These are phyloP conservation scores for Rhopalosiphum maidis DNA, from an alignment of 1,140 invertebrate genomes.

Conservation along the genomic window DNA sequence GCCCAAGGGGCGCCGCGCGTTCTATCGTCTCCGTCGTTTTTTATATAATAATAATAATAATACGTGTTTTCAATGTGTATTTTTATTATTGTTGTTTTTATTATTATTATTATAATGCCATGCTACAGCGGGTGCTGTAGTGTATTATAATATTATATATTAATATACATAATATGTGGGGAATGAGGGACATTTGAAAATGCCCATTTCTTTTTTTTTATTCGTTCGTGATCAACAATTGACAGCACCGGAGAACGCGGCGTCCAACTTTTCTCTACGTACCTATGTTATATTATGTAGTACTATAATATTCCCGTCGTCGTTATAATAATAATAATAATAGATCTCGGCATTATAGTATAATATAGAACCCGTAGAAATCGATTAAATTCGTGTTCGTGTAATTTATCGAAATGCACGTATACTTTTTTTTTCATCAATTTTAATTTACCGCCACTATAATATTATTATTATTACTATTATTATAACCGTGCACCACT, in stretches of 20 bases:
- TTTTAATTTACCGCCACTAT: conserved; percentile 23
- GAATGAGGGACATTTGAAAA: neutral
- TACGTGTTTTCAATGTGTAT: neutral
- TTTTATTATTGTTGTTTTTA: neutral
- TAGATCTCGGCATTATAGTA: neutral
- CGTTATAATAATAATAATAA: conserved; percentile 34
- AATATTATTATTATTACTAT: neutral
- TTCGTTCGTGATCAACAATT: conserved; percentile 15
- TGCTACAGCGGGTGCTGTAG: neutral
- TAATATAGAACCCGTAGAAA: neutral
- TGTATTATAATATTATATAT: conserved; percentile 1
- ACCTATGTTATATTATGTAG: neutral
- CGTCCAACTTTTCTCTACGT: neutral
- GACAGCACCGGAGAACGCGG: neutral
- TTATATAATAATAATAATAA: neutral
- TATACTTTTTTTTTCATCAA: neutral
- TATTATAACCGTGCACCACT: conserved; percentile 3
- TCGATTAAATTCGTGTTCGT: conserved; percentile 31
- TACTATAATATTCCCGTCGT: neutral
- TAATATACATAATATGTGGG: neutral
- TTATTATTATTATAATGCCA: neutral
- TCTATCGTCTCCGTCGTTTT: neutral
- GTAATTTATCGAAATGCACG: neutral
- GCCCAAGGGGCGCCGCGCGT: neutral
- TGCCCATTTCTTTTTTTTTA: neutral